Conservation (phyloP, 1,140 invertebrate species). For the Pentalonia nigronervosa region DNA sequence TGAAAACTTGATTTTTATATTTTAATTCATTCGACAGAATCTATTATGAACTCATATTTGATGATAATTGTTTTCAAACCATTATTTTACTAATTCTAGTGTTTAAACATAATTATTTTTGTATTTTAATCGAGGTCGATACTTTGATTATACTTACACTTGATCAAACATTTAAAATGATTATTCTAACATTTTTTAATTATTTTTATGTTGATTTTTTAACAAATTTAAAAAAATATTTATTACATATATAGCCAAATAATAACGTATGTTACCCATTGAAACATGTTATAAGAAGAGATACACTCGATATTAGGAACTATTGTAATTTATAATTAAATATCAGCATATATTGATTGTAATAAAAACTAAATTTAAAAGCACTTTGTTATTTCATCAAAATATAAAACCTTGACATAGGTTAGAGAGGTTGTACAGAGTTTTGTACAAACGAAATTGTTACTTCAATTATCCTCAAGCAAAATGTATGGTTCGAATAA, state of each 20-base stretch:
- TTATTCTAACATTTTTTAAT: neutral
- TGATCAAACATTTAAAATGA: neutral
- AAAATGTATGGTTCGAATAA: neutral
- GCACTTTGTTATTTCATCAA: no score
- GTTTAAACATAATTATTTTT: neutral
- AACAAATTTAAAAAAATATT: no score
- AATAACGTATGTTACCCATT: no score
- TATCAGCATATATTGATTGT: neutral
- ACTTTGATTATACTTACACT: neutral
- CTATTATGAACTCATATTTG: neutral
- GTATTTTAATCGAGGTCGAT: neutral
- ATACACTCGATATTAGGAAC: neutral
- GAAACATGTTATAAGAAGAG: no score
- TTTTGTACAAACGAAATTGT: neutral
- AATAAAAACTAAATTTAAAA: neutral
- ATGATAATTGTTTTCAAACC: no score
- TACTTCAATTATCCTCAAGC: neutral
- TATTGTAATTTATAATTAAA: neutral
- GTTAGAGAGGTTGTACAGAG: neutral
- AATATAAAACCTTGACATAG: neutral
- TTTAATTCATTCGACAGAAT: neutral
- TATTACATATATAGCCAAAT: no score
- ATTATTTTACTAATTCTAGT: no score
- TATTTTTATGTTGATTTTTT: no score
- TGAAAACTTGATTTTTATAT: neutral